These are phyloP conservation scores for Clytia hemisphaerica DNA, from an alignment of 30 jellyfish, hydroid and myxozoan genomes.

Conservation along the genomic window DNA sequence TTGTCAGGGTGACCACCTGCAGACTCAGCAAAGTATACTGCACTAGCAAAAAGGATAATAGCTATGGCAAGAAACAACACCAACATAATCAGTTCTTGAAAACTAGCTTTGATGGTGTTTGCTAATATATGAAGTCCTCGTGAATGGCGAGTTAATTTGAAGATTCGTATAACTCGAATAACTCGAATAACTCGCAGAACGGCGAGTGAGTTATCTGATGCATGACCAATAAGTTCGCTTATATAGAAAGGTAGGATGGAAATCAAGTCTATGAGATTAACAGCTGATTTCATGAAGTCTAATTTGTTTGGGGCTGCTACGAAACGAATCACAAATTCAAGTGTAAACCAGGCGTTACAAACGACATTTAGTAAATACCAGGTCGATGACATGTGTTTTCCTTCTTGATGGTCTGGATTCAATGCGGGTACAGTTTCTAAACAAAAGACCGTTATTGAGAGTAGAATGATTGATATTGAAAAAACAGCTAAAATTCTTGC, in stretches of 20 bases:
- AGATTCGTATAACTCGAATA: conserved; percentile 82
- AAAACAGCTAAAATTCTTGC: conserved; percentile 71
- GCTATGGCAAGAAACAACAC: conserved; percentile 83
- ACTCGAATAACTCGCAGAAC: conserved; percentile 92
- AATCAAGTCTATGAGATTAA: conserved; percentile 72
- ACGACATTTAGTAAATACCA: conserved; percentile 67
- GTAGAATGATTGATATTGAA: conserved; percentile 64
- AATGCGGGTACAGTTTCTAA: conserved; percentile 81
- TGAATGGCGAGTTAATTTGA: conserved; percentile 95
- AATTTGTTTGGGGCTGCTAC: conserved; percentile 63
- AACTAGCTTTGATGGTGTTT: conserved; percentile 88
- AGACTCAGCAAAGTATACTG: conserved; percentile 96
- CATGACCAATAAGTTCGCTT: conserved; percentile 48
- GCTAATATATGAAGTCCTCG: conserved; percentile 95
- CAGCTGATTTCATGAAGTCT: conserved; percentile 51
- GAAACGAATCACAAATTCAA: conserved; percentile 72
- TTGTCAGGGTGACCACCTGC: not conserved
- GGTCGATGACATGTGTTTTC: conserved; percentile 40
- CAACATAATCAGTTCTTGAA: conserved; percentile 87
- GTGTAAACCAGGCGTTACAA: conserved; percentile 94
- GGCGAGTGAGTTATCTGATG: conserved; percentile 46
- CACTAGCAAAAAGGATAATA: conserved; percentile 83
- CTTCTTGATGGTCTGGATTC: conserved; percentile 59
- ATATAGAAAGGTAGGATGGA: conserved; percentile 86
- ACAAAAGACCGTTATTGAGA: conserved; percentile 82